A percentile compares a stretch with the other conserved stretches of the same genome.
These are phyloP conservation scores for Procavia capensis DNA, from an alignment of 2,113 vertebrate species.

Conservation along the genomic window DNA sequence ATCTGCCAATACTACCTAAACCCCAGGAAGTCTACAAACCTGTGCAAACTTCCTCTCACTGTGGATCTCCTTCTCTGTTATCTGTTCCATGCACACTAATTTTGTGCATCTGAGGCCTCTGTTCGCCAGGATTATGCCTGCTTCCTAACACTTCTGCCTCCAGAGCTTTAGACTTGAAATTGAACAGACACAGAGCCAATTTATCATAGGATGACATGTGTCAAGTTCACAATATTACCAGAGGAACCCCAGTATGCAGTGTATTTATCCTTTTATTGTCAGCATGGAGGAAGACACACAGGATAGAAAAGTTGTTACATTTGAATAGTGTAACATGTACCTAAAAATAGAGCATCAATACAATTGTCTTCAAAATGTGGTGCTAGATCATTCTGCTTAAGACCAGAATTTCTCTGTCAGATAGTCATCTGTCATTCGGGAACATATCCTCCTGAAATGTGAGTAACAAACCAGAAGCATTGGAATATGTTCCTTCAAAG, in stretches of 20 bases:
- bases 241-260: conserved; percentile 94
- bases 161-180: conserved; percentile 99
- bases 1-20: conserved; percentile 96
- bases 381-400: conserved; percentile 86
- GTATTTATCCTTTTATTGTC: conserved; percentile 98
- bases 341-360: conserved; percentile 86
- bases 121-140: conserved; percentile 93
- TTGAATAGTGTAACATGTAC: conserved; percentile 86
- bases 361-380: conserved; percentile 83
- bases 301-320: conserved; percentile 90
- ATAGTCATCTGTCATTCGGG: conserved; percentile 88
- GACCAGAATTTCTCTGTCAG: conserved; percentile 88
- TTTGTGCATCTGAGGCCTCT: conserved; percentile 95
- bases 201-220: conserved; percentile 99
- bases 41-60: conserved; percentile 93
- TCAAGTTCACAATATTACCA: conserved; percentile 98
- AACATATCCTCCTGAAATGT: conserved; percentile 79
- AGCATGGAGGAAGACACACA: conserved; percentile 90
- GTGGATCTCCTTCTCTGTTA: conserved; percentile 93
- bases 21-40: conserved; percentile 93
- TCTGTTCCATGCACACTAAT: conserved; percentile 95
- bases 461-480: conserved; percentile 78
- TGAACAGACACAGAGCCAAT: conserved; percentile 99
- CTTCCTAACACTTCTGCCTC: conserved; percentile 94
- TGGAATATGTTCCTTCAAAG: conserved; percentile 76